Evolutionary conservation across 1,140 invertebrate species (phyloP), one percentile per base, ranked within the genome.

Genomic region (Microplitis mediator): DNA sequence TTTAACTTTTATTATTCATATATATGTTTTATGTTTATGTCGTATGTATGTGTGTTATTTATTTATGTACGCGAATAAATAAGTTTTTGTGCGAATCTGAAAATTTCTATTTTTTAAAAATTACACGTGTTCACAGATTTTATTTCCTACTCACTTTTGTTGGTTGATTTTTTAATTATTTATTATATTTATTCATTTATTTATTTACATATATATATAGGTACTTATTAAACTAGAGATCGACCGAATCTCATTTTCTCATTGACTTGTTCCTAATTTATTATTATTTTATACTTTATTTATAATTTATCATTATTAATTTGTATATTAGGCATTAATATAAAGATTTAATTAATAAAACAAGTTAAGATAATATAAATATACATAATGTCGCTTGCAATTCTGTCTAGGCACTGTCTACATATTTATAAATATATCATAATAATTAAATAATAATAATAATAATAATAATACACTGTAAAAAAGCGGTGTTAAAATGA

Each of bases 1-100:
- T 75, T 45, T 45, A 6, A 45, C 0, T 45, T 45, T 45, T 45
- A 45, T 61, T 69, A 14, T 45, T 68, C 76, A 60, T 69, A 76
- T 72, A 76, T 73, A 56, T 64, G 58, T 76, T 72, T 72, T 54
- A 71, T 69, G 73, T 54, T 70, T 62, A 69, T 45, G 52, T 56
- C 52, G 52, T 23, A 56, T 56, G 13, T 35, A 16, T n/a, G 39
- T 45, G 8, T 45, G 39, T 45, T 9, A 45, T 45, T 45, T 9
- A 45, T 6, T 45, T 36, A 36, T 63, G 9, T 16, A 39, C 61
- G 61, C 61, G 35, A 32, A 35, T 35, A 9, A 23, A 45, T 45
- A 6, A 45, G 11, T 35, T 63, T 63, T 63, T 63, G 61, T 63
- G 61, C 13, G 35, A 63, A 63, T 63, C 35, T 63, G 34, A 35